Evolutionary conservation across 1,140 invertebrate genomes (phyloP).

Genomic region (Octopus sinensis): DNA sequence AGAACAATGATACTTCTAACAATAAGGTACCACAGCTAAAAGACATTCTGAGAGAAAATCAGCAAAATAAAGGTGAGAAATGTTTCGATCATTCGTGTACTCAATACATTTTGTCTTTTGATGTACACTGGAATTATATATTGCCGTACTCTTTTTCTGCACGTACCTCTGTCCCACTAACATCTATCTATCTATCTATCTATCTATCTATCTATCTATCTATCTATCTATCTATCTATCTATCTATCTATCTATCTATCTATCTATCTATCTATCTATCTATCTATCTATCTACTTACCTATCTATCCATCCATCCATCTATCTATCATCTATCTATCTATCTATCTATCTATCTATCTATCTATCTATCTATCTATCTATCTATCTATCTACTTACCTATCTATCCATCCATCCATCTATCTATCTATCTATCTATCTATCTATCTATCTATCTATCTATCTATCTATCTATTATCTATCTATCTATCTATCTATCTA

Average conservation of each 20-base stretch:
- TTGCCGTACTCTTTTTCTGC: not conserved
- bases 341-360: too few species aligned
- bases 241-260: not conserved
- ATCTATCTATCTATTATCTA: too few species aligned
- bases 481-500: too few species aligned
- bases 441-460: too few species aligned
- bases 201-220: too few species aligned
- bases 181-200: not conserved
- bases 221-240: too few species aligned
- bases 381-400: not conserved
- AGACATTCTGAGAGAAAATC: not conserved
- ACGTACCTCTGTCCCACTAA: not conserved
- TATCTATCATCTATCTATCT: not conserved
- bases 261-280: too few species aligned
- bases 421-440: too few species aligned
- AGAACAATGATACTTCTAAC: conserved; percentile 23
- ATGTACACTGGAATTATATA: not conserved
- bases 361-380: too few species aligned
- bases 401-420: too few species aligned
- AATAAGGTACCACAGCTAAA: conserved; percentile 21
- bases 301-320: not conserved
- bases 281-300: too few species aligned
- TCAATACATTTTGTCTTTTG: not conserved
- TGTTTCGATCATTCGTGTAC: not conserved
- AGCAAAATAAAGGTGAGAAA: not conserved